phyloP scores from a whole-genome alignment of 2,797 vertebrate genomes.

The Echiichthys vipera region DNA sequence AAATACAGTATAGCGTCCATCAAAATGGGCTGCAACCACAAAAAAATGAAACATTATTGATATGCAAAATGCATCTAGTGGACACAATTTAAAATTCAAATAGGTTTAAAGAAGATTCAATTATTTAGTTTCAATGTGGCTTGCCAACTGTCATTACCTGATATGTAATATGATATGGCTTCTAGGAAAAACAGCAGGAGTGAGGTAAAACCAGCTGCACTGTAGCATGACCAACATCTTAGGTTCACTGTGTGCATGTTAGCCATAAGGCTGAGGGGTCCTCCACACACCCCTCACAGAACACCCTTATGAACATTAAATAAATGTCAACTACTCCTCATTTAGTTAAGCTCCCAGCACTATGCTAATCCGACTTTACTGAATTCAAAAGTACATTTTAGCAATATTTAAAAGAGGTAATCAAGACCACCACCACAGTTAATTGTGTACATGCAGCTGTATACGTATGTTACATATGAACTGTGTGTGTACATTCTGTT shows the following conservation, averaged over 20 bases:
- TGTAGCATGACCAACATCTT: not conserved
- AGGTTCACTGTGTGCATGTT: slow-evolving; percentile 1
- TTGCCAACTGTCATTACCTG: slow-evolving; percentile 5
- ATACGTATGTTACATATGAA: no score
- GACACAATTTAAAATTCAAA: not conserved
- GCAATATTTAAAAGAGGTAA: not conserved
- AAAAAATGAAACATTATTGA: not conserved
- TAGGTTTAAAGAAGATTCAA: not conserved
- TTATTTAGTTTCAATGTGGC: not conserved
- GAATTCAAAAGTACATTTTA: not conserved
- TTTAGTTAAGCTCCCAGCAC: not conserved
- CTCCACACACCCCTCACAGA: not conserved
- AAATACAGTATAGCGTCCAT: no score
- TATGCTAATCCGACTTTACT: no score
- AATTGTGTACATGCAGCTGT: no score
- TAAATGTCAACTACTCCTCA: not conserved
- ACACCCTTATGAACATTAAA: not conserved
- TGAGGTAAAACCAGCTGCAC: slow-evolving; percentile 2
- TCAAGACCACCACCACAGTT: not conserved
- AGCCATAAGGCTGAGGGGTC: not conserved
- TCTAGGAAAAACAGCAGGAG: not conserved
- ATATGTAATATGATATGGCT: slow-evolving; percentile 1
- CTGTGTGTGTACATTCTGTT: no score
- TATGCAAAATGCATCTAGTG: not conserved
- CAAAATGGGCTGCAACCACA: no score